Evolutionary conservation across 2,797 vertebrate species (phyloP), one percentile per base, ranked within the genome.

Genomic region (Sparidentex hasta): DNA sequence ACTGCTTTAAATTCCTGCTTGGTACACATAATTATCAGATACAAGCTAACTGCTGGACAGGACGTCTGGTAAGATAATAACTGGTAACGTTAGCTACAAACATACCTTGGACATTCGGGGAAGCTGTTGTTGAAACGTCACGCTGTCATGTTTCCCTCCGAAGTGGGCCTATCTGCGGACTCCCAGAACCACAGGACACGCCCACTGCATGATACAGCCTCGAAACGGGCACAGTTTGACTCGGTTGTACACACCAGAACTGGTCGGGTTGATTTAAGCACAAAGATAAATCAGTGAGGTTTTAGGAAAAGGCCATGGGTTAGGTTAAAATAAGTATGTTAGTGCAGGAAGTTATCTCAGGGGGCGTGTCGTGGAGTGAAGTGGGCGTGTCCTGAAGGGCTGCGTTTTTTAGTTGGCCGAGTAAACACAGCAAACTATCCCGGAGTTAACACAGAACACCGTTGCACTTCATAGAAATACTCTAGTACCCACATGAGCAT

Each of bases 101-200:
- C 3, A 50, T 82, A 92, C 92, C 87, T 78, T 61, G 67, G 78
- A 82, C 58, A 70, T 25, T 5, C 51, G 71, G 62, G 46, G 62
- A 69, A 41, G 62, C n/a, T 56, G 29, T 16, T 7, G 75, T 65
- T 27, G 44, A 41, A 23, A 74, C 83, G 78, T 93, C 89, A 91
- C 86, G 74, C 66, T 43, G 73, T 62, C 86, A 56, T 78, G 0
- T 61, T 80, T 62, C 44, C 76, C 71, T 43, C 74, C 81, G 41
- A 4, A 1, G 52, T 38, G 38, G 38, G 38, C 11, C 38, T 38
- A 38, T 38, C 38, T 11, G 38, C 38, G 38, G 38, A 9, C 38
- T 38, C 38, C 11, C 38, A 11, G 38, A 11, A 38, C 38, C 9
- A 38, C 38, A 38, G 38, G 38, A 11, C 38, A 38, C 38, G 38